Evolutionary conservation across 2,797 vertebrate species (phyloP), one percentile per base, ranked within the genome.

Genomic region (Tarsius wallacei): DNA sequence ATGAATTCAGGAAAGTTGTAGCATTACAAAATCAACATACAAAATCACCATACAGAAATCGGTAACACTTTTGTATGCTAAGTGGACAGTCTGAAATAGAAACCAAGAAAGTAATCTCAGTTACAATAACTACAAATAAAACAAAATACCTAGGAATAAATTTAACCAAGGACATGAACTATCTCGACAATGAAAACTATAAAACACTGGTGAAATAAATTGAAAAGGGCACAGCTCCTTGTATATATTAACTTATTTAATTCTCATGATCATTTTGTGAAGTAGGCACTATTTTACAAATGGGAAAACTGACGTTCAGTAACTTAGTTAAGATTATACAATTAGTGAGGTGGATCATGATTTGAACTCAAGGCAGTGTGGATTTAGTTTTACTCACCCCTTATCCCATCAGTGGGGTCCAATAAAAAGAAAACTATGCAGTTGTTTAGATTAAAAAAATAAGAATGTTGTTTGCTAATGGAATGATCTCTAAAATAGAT

Each of bases 251-350:
- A 63, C 53, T 47, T 31, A 19, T 47, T 91, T 82, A 87, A 81
- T 74, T 71, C 12, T 94, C 31, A 17, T 84, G n/a, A 10, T 68
- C 59, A 53, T 31, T 42, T 74, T 74, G 7, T n/a, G 33, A 82
- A 47, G 15, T 90, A 47, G 89, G 28, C 55, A 36, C 33, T 91
- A 0, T 91, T 95, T 80, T 74, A 97, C 31, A 90, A 42, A 77
- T 74, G 11, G 63, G 53, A 28, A 93, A 91, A 71, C 57, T 68
- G 16, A 93, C 13, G 33, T 90, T 90, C 74, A 94, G 22, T 55
- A 64, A 87, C 22, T 36, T 51, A 59, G 21, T 51, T 15, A 66
- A 4, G 6, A 28, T 86, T 87, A 70, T 47, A n/a, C n/a, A 81
- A 2, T 53, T 87, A n/a, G 16, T 86, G 70, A 82, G 19, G 26